phyloP scores from a whole-genome alignment of 2,888 invertebrate species.

The Trichopoda pennipes region DNA sequence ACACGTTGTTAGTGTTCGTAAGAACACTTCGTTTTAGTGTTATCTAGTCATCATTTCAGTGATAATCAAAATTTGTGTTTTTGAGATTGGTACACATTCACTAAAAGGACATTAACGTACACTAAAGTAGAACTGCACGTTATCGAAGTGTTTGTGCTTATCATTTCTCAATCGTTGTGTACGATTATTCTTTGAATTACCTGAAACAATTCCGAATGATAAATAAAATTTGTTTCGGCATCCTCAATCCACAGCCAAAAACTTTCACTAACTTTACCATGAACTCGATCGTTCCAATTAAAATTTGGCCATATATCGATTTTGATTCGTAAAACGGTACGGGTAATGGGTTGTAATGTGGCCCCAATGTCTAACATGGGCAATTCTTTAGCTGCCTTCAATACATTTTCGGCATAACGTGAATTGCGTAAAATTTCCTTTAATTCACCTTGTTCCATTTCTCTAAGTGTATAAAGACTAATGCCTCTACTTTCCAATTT shows the following conservation, averaged over 20 bases:
- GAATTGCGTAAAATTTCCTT: conserved; percentile 90
- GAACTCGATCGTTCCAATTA: conserved; percentile 94
- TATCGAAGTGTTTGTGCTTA: no score
- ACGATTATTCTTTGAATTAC: conserved; percentile 54
- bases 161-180: no score
- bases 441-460: conserved; percentile 93
- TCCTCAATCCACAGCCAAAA: conserved; percentile 99
- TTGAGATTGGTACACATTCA: no score
- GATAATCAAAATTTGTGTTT: no score
- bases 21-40: no score
- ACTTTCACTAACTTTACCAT: conserved; percentile 92
- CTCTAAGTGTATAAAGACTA: conserved; percentile 88
- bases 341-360: conserved; percentile 95
- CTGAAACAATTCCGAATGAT: conserved; percentile 95
- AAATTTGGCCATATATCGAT: conserved; percentile 89
- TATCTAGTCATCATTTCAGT: no score
- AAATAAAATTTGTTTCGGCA: conserved; percentile 95
- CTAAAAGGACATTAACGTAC: no score
- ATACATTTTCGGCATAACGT: conserved; percentile 86
- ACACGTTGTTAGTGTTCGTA: no score
- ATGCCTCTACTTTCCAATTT: conserved; percentile 91
- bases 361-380: conserved; percentile 92
- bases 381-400: conserved; percentile 91
- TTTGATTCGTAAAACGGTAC: conserved; percentile 92
- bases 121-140: no score